A percentile compares a stretch with the other conserved stretches of the same genome.
These are phyloP conservation scores for Flexamia atlantica DNA, from an alignment of 2,888 invertebrate species.

Conservation along the genomic window DNA sequence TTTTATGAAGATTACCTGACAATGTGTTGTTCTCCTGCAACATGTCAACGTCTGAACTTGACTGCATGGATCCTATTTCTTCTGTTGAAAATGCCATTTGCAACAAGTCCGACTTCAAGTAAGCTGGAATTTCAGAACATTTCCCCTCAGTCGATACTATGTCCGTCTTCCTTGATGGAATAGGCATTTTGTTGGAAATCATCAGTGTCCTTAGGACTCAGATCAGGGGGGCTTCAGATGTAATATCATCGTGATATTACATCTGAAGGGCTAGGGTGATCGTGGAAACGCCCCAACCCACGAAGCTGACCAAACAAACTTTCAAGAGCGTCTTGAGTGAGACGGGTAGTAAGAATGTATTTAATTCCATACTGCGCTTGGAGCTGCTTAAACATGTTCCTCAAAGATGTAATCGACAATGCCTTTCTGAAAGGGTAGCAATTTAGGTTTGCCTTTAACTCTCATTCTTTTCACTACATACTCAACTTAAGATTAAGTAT, in stretches of 20 bases:
- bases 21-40: no score
- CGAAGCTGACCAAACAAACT: slow-evolving; percentile 31
- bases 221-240: no score
- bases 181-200: slow-evolving; percentile 28
- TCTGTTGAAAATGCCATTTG: slow-evolving; percentile 17
- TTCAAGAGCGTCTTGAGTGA: slow-evolving; percentile 20
- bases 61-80: slow-evolving; percentile 22
- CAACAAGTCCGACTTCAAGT: neutral
- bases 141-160: neutral
- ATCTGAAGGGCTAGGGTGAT: slow-evolving; percentile 29
- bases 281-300: slow-evolving; percentile 13
- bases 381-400: neutral
- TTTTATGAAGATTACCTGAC: no score
- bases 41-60: neutral
- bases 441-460: neutral
- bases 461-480: neutral
- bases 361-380: neutral
- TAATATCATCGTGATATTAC: no score
- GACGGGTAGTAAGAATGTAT: neutral
- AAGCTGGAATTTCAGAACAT: neutral
- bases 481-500: neutral
- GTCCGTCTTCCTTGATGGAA: slow-evolving; percentile 1
- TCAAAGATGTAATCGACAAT: neutral
- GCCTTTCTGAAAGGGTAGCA: slow-evolving; percentile 15
- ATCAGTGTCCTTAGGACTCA: neutral